Evolutionary conservation across 2,113 vertebrate species (phyloP).

Genomic region (Halichoerus grypus): DNA sequence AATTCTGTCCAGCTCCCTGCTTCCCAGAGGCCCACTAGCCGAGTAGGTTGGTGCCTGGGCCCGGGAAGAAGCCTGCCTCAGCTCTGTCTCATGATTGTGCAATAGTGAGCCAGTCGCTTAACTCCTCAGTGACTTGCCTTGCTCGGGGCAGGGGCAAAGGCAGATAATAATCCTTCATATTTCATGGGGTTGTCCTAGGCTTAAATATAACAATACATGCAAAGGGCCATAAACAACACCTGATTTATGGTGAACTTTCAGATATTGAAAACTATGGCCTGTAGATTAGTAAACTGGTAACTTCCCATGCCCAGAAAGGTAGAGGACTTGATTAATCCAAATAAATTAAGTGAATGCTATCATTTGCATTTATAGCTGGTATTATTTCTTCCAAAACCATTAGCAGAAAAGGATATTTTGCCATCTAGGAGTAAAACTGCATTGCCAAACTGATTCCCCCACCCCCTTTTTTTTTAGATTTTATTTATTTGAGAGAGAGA

Average conservation of each 20-base stretch:
- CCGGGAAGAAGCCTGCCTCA: neutral
- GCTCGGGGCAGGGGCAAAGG: neutral
- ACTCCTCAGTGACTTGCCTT: neutral
- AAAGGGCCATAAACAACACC: neutral
- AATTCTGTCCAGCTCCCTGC: neutral
- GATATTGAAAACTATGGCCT: neutral
- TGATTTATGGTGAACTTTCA: neutral
- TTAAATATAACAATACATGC: rapidly evolving
- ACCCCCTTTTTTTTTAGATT: too few species aligned
- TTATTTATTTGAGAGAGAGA: too few species aligned
- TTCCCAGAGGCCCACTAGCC: neutral
- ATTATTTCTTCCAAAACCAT: conserved; percentile 1
- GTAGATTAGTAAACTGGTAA: neutral
- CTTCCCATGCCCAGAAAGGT: conserved; percentile 33
- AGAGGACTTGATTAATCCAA: neutral
- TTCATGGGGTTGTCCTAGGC: neutral
- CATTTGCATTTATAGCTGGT: neutral
- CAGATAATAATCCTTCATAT: rapidly evolving
- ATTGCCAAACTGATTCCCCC: neutral
- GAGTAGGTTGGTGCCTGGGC: neutral
- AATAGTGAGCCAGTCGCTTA: rapidly evolving
- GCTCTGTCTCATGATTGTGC: rapidly evolving
- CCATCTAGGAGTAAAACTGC: neutral
- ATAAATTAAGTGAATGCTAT: neutral
- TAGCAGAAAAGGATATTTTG: neutral